phyloP scores from a whole-genome alignment of 2,113 vertebrate genomes.

The Nycticebus coucang region DNA sequence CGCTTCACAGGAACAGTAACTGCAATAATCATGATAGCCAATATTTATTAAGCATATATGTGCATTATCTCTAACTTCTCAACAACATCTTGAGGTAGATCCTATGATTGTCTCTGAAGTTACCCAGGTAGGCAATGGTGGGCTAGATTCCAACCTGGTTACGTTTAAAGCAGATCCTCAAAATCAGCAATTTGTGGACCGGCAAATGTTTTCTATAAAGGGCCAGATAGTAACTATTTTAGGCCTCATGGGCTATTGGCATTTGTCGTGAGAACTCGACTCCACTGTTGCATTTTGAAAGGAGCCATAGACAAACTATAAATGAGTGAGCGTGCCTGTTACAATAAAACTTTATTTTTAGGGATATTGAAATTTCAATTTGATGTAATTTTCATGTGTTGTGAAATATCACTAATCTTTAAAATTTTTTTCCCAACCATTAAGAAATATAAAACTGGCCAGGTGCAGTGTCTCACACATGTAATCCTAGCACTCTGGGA shows the following conservation, averaged over 20 bases:
- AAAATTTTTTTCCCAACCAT: not conserved
- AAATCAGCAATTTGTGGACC: not conserved
- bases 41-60: not conserved
- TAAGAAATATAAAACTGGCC: not conserved
- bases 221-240: not conserved
- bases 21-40: not conserved
- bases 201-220: not conserved
- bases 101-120: not conserved
- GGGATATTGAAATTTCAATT: not conserved
- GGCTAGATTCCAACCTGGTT: not conserved
- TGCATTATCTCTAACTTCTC: not conserved
- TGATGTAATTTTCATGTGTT: not conserved
- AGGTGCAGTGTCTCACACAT: not conserved
- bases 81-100: not conserved
- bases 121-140: not conserved
- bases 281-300: not conserved
- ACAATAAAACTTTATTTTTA: not conserved
- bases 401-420: not conserved
- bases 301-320: not conserved
- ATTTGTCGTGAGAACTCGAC: not conserved
- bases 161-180: not conserved
- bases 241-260: not conserved
- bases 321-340: not conserved
- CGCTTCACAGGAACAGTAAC: not conserved
- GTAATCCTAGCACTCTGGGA: not conserved